Base-by-base conservation (phyloP, 1,140 invertebrate species). In the Neuroterus valhalla region DNA sequence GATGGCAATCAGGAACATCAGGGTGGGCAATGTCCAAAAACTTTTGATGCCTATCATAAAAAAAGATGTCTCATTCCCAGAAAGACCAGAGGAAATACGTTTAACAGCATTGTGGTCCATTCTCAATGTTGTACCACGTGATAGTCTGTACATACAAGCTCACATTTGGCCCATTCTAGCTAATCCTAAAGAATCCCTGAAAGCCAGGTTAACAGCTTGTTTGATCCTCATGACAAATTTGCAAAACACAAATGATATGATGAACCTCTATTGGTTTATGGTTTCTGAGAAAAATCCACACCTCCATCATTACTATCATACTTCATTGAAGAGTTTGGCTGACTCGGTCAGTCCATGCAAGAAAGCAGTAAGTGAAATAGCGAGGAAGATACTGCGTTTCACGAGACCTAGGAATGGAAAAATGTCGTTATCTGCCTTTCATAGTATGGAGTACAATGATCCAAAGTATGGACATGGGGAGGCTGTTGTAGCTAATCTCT, bases 301-400 rank as follows among this genome's bases (percentile, higher is more conserved):
- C 74, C 76, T 91, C 5, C 91, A 90, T 74, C 88, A 88, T 67
- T 90, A 88, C 66, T 86, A 90, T 74, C 82, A 90, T 48, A 89
- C 85, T 1, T 89, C 86, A 0, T 50, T 91, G n/a, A 79, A 87
- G 72, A 79, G 81, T 26, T 70, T 91, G n/a, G 78, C 85, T 0
- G 79, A 85, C 67, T 84, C 85, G 6, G 83, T 81, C 10, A 82
- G 88, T 66, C 86, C 89, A 44, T 91, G 90, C 55, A 71, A 82
- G 8, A 23, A n/a, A 21, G 71, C 74, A 11, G 31, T 81, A 26
- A 74, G 78, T 6, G 86, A 88, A 75, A 79, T 85, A 71, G 80
- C 77, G 15, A 83, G 72, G 38, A 88, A 82, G 43, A 77, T 81
- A 21, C 78, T 85, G 38, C 74, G 69, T 5, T 85, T 80, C 17